A percentile compares a stretch with the other conserved stretches of the same genome.
Conservation (phyloP, 2,113 vertebrate species). For the Rhinogobius similis region DNA sequence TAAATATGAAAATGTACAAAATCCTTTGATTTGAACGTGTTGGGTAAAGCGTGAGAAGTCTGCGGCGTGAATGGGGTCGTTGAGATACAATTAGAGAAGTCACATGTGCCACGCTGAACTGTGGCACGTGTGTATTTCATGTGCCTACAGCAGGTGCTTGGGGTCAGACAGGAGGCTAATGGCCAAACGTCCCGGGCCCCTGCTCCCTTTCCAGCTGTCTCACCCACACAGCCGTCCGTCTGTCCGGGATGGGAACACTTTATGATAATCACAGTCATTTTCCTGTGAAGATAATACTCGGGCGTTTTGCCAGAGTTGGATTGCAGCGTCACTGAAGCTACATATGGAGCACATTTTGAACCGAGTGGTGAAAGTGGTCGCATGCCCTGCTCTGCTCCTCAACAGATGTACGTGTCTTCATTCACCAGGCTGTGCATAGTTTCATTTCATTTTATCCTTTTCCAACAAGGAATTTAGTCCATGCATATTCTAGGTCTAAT, state of each 20-base stretch:
- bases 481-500: neutral
- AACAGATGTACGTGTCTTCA: constrained; percentile 28
- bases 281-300: constrained; percentile 66
- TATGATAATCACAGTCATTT: constrained; percentile 76
- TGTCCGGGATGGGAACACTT: constrained; percentile 77
- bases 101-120: neutral
- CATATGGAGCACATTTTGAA: constrained; percentile 68
- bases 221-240: constrained; percentile 37
- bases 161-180: constrained; percentile 64
- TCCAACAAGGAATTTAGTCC: neutral
- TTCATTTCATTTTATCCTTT: neutral
- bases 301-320: constrained; percentile 60
- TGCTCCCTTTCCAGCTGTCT: constrained; percentile 13
- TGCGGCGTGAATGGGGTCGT: neutral
- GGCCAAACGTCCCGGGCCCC: constrained; percentile 47
- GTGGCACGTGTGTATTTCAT: constrained; percentile 51
- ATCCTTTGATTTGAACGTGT: neutral
- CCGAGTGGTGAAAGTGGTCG: constrained; percentile 53
- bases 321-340: constrained; percentile 54
- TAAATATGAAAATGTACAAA: neutral
- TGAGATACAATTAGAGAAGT: constrained; percentile 14
- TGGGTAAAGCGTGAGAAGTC: constrained; percentile 3
- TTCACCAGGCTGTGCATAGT: constrained; percentile 11
- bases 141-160: constrained; percentile 58
- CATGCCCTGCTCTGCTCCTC: constrained; percentile 49